These are phyloP conservation scores for Scaeva pyrastri DNA, from an alignment of 2,888 invertebrate species.

Conservation along the genomic window DNA sequence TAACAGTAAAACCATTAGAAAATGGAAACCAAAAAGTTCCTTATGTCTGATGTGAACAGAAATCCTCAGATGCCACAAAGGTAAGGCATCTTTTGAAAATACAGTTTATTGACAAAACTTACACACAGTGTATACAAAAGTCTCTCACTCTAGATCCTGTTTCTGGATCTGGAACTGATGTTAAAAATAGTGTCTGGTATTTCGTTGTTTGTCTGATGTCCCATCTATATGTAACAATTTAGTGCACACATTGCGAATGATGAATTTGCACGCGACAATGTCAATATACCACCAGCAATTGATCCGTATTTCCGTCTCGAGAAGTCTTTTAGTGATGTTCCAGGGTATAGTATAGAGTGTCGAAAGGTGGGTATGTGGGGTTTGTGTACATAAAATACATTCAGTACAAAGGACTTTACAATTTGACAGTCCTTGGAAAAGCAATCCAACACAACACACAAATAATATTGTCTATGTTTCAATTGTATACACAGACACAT, in stretches of 20 bases:
- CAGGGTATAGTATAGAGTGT: background rate
- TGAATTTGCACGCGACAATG: constrained; percentile 51
- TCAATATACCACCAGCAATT: constrained; percentile 51
- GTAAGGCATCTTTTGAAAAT: constrained; percentile 27
- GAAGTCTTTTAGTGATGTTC: constrained; percentile 4
- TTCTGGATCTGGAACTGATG: background rate
- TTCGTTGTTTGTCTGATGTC: background rate
- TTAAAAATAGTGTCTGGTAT: background rate
- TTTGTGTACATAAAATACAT: background rate
- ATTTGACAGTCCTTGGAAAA: constrained; percentile 4
- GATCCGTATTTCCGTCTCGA: constrained; percentile 30
- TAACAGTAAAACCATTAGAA: constrained; percentile 8
- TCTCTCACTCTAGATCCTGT: no score
- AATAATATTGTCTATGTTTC: constrained; percentile 16
- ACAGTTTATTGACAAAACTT: constrained; percentile 45
- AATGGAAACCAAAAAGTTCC: constrained; percentile 4
- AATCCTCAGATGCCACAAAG: background rate
- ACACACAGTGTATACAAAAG: background rate
- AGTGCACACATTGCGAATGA: constrained; percentile 40
- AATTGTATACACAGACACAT: background rate
- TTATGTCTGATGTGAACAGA: background rate
- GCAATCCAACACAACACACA: constrained; percentile 2
- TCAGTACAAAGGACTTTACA: constrained; percentile 13
- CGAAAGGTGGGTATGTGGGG: background rate
- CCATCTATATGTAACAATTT: constrained; percentile 16